phyloP scores from a whole-genome alignment of 2,797 vertebrate species.

The Prionace glauca region DNA sequence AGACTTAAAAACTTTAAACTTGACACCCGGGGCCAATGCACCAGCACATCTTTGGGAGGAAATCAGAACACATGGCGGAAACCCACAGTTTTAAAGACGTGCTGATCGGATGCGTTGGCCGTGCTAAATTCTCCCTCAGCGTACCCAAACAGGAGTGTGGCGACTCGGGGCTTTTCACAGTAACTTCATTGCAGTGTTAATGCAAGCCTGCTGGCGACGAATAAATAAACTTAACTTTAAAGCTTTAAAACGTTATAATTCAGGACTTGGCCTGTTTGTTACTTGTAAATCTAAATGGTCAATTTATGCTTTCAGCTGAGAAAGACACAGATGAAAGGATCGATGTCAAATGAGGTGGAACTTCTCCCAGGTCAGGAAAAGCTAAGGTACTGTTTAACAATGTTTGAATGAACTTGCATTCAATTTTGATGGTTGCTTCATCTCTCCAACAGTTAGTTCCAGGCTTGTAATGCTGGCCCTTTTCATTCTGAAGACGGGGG shows the following conservation, averaged over 20 bases:
- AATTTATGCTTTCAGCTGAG: constrained; percentile 55
- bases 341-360: constrained; percentile 61
- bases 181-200: no score
- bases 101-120: no score
- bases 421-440: neutral
- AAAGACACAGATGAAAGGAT: constrained; percentile 66
- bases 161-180: no score
- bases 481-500: neutral
- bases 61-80: no score
- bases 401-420: neutral
- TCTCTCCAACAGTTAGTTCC: neutral
- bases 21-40: no score
- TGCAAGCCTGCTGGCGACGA: no score
- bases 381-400: constrained; percentile 58
- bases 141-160: no score
- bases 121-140: no score
- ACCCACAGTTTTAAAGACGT: no score
- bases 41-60: no score
- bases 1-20: no score
- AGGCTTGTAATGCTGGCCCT: neutral
- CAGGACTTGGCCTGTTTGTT: neutral
- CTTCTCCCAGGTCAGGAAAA: constrained; percentile 60
- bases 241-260: neutral
- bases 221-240: no score
- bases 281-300: neutral